Evolutionary conservation across 2,113 vertebrate species (phyloP), one percentile per base, ranked within the genome.

Genomic region (Chauna torquata): DNA sequence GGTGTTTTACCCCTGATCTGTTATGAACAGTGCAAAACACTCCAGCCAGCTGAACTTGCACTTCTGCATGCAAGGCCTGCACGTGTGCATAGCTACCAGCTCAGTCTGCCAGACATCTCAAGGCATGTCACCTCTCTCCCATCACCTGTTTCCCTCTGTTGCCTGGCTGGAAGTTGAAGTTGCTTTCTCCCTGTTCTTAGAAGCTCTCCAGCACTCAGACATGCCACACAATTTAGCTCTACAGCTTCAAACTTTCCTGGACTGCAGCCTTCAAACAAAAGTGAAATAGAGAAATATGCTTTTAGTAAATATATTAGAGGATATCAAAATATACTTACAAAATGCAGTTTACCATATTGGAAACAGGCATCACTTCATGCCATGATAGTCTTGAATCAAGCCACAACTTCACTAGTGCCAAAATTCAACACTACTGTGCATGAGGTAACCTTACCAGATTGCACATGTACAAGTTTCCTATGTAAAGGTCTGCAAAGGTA

Each of bases 51-150:
- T 42, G 47, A 65, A 24, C 50, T 80, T 44, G 2, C 0, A 1
- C 61, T 54, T 52, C 50, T 25, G 24, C 13, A 34, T 8, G 27
- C 10, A 34, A 15, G 5, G 9, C n/a, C 59, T 57, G 11, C 25
- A 58, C 3, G 1, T 38, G 19, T 3, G 6, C 10, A 18, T 10
- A 12, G 64, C 24, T n/a, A 44, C 36, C 4, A 0, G 9, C 61
- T 45, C 64, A 59, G 49, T 15, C 32, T 45, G 34, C 47, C 77
- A 69, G 44, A 64, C 22, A 49, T 16, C 36, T 32, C 1, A 0
- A 0, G n/a, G 49, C 61, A 44, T 14, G 5, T 20, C 6, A n/a
- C 23, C 9, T 38, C 50, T 69, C 28, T 72, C 44, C 66, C 18
- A 16, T 22, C 11, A 13, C 23, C 23, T 40, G 0, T 32, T 49